Evolutionary conservation across 2,888 invertebrate genomes (phyloP).

Genomic region (Aphodius sticticus): DNA sequence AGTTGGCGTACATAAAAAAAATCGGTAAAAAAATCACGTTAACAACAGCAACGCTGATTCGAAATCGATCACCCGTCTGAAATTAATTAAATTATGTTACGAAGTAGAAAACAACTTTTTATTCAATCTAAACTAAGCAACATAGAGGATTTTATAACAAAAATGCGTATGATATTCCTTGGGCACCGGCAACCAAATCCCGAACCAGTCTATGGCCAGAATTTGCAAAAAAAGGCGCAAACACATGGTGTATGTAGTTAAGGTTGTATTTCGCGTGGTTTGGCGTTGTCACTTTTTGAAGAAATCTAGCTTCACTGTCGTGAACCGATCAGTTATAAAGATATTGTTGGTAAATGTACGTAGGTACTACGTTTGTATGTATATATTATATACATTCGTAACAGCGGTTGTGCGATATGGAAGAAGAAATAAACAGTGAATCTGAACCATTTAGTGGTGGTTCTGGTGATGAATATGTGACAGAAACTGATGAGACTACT

Average conservation of each 20-base stretch:
- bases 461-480: no score
- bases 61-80: neutral
- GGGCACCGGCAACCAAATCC: neutral
- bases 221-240: conserved; percentile 4
- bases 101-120: neutral
- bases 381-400: no score
- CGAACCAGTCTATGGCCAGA: neutral
- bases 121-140: neutral
- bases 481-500: no score
- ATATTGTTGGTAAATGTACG: neutral
- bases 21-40: no score
- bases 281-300: neutral
- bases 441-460: no score
- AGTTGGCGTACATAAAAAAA: no score
- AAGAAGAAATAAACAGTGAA: no score
- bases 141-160: neutral
- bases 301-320: neutral
- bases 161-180: neutral
- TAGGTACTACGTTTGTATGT: neutral
- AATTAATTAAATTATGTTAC: neutral
- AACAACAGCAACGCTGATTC: neutral
- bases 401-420: no score
- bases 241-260: neutral
- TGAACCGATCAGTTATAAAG: neutral
- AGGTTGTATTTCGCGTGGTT: neutral